Percentiles rank a stretch among this genome's conserved stretches.
Conservation (phyloP, 2,113 vertebrate genomes). For the Channa maculata region DNA sequence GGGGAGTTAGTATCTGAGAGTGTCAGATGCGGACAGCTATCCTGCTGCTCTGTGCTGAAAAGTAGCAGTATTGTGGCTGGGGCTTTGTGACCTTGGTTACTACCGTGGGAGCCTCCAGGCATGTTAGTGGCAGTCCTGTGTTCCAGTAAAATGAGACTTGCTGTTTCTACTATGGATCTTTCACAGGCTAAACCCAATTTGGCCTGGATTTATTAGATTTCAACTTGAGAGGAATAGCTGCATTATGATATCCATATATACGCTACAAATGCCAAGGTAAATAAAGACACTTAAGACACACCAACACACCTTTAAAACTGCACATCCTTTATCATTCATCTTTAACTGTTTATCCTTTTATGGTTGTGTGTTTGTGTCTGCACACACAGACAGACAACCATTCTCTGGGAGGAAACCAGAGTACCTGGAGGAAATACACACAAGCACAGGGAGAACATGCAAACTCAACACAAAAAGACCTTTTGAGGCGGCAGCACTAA, state of each 20-base stretch:
- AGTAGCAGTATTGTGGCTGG: constrained; percentile 51
- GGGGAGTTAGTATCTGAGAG: constrained; percentile 52
- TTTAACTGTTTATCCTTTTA: too few species aligned
- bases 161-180: constrained; percentile 47
- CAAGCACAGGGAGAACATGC: too few species aligned
- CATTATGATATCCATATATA: constrained; percentile 15
- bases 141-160: constrained; percentile 46
- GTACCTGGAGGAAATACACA: too few species aligned
- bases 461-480: too few species aligned
- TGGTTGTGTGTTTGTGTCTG: too few species aligned
- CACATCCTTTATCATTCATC: background rate
- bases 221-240: constrained; percentile 1
- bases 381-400: too few species aligned
- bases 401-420: too few species aligned
- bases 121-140: constrained; percentile 54
- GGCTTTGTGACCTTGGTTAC: constrained; percentile 77
- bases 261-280: background rate
- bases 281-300: background rate
- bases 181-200: constrained; percentile 43
- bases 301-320: background rate
- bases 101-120: constrained; percentile 57
- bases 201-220: constrained; percentile 45
- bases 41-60: constrained; percentile 55
- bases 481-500: too few species aligned
- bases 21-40: constrained; percentile 72